Evolutionary conservation across 1,140 invertebrate species (phyloP), one percentile per base, ranked within the genome.

Genomic region (Platyura marginata): DNA sequence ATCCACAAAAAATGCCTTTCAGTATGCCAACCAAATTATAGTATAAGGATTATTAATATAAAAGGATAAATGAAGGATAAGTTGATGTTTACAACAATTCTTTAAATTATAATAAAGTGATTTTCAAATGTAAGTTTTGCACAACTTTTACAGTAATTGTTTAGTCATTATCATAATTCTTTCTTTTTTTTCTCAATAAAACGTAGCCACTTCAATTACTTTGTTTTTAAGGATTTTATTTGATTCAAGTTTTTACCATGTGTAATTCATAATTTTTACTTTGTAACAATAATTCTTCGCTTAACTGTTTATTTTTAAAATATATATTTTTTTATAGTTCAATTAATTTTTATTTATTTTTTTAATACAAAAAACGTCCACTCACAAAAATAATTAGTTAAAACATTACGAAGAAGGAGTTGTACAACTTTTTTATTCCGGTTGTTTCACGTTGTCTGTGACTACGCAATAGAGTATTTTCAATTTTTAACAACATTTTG

Each of bases 321-420:
- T 8, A 13, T 29, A 8, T 29, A 8, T 29, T 29, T 29, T 29
- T 29, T 6, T 13, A 29, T 29, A 6, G 6, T 29, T 13, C 25
- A 29, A 29, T 8, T 29, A 8, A 29, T 29, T 8, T 6, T 29
- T 6, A 8, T 29, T 13, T 29, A 8, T 29, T 29, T 29, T 29
- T 29, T 29, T 29, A 29, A 29, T 8, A 29, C 25, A 29, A 29
- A 6, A 29, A 29, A 29, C 6, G 6, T 6, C 13, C 6, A 29
- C 13, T 8, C 25, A 34, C 13, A 13, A 3, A 15, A 34, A 8
- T 29, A 21, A 15, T 50, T 56, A 67, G 64, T 79, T 83, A 83
- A 65, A 83, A 83, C 64, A 83, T 75, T 41, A 83, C 80, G 59
- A 83, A 83, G 65, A 83, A 83, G 41, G 79, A 82, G 63, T 83